These are phyloP conservation scores for Pristionchus mayeri DNA, from an alignment of 2,888 invertebrate species.

Conservation along the genomic window DNA sequence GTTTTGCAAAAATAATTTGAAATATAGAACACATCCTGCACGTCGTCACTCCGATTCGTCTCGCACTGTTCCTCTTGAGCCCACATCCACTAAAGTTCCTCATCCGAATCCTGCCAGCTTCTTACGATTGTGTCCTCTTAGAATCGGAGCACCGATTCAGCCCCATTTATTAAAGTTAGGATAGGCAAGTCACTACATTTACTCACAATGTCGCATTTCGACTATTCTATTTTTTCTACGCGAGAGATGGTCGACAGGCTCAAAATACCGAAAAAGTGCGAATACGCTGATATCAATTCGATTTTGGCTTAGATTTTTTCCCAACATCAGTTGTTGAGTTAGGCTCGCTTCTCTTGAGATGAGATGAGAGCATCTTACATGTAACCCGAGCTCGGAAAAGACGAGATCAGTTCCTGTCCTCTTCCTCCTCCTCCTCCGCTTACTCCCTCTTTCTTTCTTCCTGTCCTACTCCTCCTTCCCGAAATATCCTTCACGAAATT, in stretches of 20 bases:
- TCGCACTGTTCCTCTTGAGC: not conserved
- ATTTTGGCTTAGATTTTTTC: not conserved
- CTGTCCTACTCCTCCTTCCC: not conserved
- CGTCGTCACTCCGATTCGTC: not conserved
- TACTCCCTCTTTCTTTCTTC: not conserved
- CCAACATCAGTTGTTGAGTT: not conserved
- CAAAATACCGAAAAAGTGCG: too few species aligned
- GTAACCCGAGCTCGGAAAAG: slow-evolving; percentile 13
- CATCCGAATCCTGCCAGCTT: not conserved
- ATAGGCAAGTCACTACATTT: too few species aligned
- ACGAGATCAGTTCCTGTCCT: not conserved
- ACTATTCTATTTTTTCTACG: too few species aligned
- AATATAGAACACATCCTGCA: not conserved
- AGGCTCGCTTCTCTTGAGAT: not conserved
- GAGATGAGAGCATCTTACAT: slow-evolving; percentile 5
- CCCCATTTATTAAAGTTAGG: too few species aligned
- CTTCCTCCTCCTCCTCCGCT: not conserved
- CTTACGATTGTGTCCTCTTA: too few species aligned
- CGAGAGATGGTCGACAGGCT: too few species aligned
- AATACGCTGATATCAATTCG: too few species aligned
- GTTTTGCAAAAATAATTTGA: too few species aligned
- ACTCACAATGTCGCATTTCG: too few species aligned
- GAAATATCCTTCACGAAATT: too few species aligned
- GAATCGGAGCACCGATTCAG: too few species aligned
- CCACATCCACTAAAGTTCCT: not conserved